Conservation (phyloP, 2,113 vertebrate genomes). For the Motacilla tschutschensis region DNA sequence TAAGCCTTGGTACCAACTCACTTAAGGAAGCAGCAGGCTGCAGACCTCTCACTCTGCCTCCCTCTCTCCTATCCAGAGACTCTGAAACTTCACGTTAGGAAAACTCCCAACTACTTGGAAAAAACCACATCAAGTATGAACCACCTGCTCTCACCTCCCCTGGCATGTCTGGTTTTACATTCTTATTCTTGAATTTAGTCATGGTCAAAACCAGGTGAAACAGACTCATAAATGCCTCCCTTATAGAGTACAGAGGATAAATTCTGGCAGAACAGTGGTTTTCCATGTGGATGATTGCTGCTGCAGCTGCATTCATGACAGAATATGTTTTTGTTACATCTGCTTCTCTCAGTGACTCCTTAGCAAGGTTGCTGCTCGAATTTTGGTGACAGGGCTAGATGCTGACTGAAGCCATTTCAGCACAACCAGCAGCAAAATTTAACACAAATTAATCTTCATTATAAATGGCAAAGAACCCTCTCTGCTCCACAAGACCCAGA, state of each 20-base stretch:
- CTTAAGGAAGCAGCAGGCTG: background rate
- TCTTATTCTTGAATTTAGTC: background rate
- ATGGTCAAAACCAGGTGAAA: background rate
- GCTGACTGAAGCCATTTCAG: background rate
- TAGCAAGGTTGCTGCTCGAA: background rate
- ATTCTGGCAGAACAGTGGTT: background rate
- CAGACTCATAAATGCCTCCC: rapidly evolving
- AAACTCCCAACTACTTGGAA: background rate
- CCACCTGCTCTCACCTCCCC: background rate
- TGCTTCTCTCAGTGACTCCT: background rate
- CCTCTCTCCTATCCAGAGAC: background rate
- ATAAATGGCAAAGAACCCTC: background rate
- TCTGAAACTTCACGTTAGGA: background rate
- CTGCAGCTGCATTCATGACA: background rate
- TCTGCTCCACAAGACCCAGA: background rate
- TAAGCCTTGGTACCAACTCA: background rate
- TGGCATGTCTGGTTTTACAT: background rate
- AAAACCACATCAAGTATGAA: background rate
- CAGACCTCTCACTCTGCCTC: background rate
- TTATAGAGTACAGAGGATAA: background rate
- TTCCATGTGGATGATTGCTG: background rate
- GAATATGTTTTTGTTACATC: background rate
- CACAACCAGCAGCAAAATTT: background rate
- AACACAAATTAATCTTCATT: background rate
- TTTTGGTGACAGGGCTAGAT: background rate